These are phyloP conservation scores for Ophiodon elongatus DNA, from an alignment of 2,113 vertebrate species.

Conservation along the genomic window DNA sequence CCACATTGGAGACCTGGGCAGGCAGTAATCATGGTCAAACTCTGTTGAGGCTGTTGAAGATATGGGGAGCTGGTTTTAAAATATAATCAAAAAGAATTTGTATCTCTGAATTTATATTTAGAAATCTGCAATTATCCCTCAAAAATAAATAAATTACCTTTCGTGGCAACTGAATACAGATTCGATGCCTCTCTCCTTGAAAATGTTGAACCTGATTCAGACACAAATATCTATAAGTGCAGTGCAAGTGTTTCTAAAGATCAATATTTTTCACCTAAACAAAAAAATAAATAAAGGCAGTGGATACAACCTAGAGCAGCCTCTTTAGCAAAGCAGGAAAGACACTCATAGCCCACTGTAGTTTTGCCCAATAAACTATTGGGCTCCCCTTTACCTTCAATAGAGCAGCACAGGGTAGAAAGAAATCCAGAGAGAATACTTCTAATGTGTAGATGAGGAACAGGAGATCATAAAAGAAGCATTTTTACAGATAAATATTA, in stretches of 20 bases:
- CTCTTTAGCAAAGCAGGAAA: not conserved
- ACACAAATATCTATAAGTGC: conserved; percentile 41
- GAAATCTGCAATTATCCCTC: conserved; percentile 30
- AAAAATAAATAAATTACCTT: conserved; percentile 30
- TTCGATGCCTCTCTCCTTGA: conserved; percentile 57
- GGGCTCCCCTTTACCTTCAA: not conserved
- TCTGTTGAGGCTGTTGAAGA: conserved; percentile 84
- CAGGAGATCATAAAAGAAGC: not conserved
- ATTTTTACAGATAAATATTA: not conserved
- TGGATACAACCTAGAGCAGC: not conserved
- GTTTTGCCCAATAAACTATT: not conserved
- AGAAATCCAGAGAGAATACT: not conserved
- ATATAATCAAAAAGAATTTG: conserved; percentile 66
- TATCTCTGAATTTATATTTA: conserved; percentile 52
- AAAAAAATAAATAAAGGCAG: not conserved
- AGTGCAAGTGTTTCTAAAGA: not conserved
- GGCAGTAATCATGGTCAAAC: conserved; percentile 88
- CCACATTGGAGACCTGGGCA: conserved; percentile 83
- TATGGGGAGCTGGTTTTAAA: conserved; percentile 83
- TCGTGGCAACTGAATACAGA: conserved; percentile 41
- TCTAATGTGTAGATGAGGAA: not conserved
- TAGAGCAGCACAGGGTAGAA: conserved; percentile 1
- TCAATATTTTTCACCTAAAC: not conserved
- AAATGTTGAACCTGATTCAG: conserved; percentile 64
- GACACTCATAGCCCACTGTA: not conserved